Conservation (phyloP, 2,113 vertebrate species). For the Gavialis gangeticus region DNA sequence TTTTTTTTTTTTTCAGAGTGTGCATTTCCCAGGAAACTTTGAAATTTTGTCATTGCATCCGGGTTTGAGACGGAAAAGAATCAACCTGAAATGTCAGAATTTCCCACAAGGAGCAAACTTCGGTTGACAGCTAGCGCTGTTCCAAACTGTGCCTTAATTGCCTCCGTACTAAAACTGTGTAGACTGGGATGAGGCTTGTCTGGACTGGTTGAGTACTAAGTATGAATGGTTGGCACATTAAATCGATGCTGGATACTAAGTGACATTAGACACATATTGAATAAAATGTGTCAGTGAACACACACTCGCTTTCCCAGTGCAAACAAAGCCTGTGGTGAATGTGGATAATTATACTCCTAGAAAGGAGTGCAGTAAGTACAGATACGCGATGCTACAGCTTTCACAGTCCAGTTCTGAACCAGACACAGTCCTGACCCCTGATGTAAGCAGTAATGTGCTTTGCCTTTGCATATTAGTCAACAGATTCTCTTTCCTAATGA, state of each 20-base stretch:
- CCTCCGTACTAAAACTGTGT: not conserved
- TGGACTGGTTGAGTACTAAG: not conserved
- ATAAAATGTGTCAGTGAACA: not conserved
- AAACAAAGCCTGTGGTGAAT: not conserved
- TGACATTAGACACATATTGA: not conserved
- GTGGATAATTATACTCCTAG: not conserved
- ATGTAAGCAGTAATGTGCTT: no score
- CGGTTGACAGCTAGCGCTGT: no score
- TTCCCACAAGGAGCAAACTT: not conserved
- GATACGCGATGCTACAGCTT: not conserved
- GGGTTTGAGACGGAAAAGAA: not conserved
- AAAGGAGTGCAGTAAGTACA: not conserved
- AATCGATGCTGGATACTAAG: not conserved
- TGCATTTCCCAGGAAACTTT: not conserved
- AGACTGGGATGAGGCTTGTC: fast-evolving
- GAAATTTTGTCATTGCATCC: not conserved
- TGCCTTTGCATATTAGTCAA: no score
- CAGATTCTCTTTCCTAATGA: no score
- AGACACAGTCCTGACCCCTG: fast-evolving
- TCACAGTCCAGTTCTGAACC: not conserved
- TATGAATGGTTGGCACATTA: not conserved
- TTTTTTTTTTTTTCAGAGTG: not conserved
- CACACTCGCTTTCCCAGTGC: not conserved
- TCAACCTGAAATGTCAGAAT: fast-evolving
- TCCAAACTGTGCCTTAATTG: no score